These are phyloP conservation scores for Eleginops maclovinus DNA, from an alignment of 2,113 vertebrate genomes.

Conservation along the genomic window DNA sequence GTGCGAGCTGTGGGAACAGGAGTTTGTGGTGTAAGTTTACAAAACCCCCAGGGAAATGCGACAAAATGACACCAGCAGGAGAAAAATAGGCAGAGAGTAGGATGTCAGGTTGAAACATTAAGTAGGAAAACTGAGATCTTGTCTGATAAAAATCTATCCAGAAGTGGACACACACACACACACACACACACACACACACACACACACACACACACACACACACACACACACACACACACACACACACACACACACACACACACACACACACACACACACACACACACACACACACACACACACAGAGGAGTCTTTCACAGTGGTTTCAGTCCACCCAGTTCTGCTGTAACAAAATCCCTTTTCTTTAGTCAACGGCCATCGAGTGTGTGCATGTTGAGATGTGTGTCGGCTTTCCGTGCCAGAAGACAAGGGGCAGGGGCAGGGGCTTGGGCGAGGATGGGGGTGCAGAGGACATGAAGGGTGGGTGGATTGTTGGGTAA, in stretches of 20 bases:
- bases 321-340: slow-evolving; percentile 38
- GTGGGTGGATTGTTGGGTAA: slow-evolving; percentile 72
- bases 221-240: neutral
- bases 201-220: neutral
- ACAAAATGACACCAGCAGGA: slow-evolving; percentile 48
- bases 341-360: slow-evolving; percentile 67
- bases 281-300: slow-evolving; percentile 35
- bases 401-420: slow-evolving; percentile 41
- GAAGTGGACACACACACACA: no score
- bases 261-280: slow-evolving; percentile 16
- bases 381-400: neutral
- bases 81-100: slow-evolving; percentile 33
- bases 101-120: slow-evolving; percentile 25
- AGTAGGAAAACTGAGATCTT: slow-evolving; percentile 27
- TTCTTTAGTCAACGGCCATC: slow-evolving; percentile 57
- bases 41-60: slow-evolving; percentile 25
- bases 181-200: no score
- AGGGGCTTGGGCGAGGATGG: slow-evolving; percentile 43
- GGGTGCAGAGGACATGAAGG: slow-evolving; percentile 57
- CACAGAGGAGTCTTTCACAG: slow-evolving; percentile 70
- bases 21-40: slow-evolving; percentile 56
- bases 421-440: slow-evolving; percentile 54
- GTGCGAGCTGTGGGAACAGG: slow-evolving; percentile 62
- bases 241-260: neutral
- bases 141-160: slow-evolving; percentile 15